phyloP scores from a whole-genome alignment of 2,888 invertebrate species.

The Harpagoxenus sublaevis region DNA sequence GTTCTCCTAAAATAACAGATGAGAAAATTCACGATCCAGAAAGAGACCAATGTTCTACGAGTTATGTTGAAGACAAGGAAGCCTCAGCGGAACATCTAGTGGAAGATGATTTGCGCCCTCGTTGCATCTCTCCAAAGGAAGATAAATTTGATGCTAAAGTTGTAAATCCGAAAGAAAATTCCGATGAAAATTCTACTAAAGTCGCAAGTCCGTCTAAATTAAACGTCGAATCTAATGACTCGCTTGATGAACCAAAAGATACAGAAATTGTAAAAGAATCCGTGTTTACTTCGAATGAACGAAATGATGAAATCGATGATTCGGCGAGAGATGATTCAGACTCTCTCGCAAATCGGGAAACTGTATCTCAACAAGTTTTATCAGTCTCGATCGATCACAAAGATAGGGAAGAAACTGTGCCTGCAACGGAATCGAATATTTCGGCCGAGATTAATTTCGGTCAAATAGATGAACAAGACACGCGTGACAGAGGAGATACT shows the following conservation, averaged over 20 bases:
- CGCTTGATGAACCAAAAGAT: neutral
- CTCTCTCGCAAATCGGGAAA: neutral
- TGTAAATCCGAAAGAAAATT: neutral
- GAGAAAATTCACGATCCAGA: neutral
- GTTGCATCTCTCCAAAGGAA: neutral
- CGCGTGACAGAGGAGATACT: neutral
- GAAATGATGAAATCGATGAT: neutral
- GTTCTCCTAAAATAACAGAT: neutral
- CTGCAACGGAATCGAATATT: neutral
- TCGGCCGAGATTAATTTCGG: neutral
- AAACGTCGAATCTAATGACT: neutral
- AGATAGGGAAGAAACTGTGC: neutral
- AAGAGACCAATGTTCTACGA: neutral
- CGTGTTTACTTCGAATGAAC: neutral
- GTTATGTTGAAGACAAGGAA: neutral
- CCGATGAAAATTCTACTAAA: neutral
- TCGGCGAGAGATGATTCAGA: neutral
- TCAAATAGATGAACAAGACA: neutral
- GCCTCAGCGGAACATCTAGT: neutral
- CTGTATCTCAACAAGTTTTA: neutral
- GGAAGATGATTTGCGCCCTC: neutral
- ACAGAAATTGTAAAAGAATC: slow-evolving; percentile 5
- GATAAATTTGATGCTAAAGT: neutral
- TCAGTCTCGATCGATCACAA: neutral
- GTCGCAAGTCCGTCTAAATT: neutral